Evolutionary conservation across 1,140 invertebrate species (phyloP), one percentile per base, ranked within the genome.

Genomic region (Aphelinus certus): DNA sequence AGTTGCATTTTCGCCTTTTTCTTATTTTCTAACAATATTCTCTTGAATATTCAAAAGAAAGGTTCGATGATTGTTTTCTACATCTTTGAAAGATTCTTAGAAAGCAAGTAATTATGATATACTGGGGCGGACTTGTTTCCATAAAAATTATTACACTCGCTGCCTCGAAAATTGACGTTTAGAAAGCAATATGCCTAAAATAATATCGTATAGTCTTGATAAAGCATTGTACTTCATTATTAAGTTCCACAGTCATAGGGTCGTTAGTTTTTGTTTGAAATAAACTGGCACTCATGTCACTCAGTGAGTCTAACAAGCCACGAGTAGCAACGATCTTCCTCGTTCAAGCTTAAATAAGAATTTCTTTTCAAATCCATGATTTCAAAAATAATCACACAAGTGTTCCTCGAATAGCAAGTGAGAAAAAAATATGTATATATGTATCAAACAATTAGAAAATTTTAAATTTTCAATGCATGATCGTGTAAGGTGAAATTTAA

Each of bases 151-250:
- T 57, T 75, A 58, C 63, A 46, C 66, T 10, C n/a, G 58, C 42
- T 72, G 64, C 57, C 57, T 76, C 7, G 51, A 76, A 71, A 75
- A 71, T 71, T 67, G 45, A 68, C 67, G 63, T 57, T n/a, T 74
- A 74, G 56, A 64, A 7, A 75, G 43, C 49, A 71, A 63, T 68
- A 62, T 6, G 10, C 71, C 49, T 75, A 75, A 75, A 71, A 60
- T 71, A 60, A 75, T 75, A 71, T 70, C 61, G n/a, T 60, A 76
- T 68, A 76, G 68, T 66, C 68, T 66, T 71, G n/a, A 55, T 68
- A 71, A 71, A 76, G 57, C 58, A 76, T 76, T 76, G 74, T 71
- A 76, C 75, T 76, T 65, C 43, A 64, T 70, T 70, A 75, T 76
- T 76, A 76, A 67, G 75, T 71, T 76, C 68, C 56, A 71, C 68